Conservation (phyloP, 2,888 invertebrate species). For the Agonopterix arenella region DNA sequence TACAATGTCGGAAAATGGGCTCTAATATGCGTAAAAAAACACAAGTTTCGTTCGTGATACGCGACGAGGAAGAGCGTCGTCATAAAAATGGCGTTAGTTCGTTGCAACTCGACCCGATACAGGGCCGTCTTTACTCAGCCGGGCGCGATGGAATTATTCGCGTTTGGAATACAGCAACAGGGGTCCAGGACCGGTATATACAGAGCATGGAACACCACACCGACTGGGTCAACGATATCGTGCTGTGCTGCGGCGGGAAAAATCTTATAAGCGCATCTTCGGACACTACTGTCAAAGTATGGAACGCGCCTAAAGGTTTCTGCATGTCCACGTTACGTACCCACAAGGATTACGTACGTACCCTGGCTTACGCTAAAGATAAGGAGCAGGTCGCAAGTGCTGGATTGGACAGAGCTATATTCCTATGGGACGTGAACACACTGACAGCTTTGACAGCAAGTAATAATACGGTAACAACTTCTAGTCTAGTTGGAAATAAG, state of each 20-base stretch:
- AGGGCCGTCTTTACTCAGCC: slow-evolving; percentile 95
- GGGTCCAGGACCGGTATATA: slow-evolving; percentile 81
- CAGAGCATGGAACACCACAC: slow-evolving; percentile 99
- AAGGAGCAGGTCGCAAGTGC: slow-evolving; percentile 97
- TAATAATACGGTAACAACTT: slow-evolving; percentile 99
- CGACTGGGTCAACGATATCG: slow-evolving; percentile 99
- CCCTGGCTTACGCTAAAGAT: slow-evolving; percentile 97
- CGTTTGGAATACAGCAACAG: slow-evolving; percentile 86
- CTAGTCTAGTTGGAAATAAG: slow-evolving; percentile 96
- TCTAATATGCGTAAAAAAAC: slow-evolving; percentile 73
- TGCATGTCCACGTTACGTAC: slow-evolving; percentile 99
- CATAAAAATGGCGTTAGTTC: slow-evolving; percentile 98
- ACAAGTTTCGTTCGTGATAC: slow-evolving; percentile 98
- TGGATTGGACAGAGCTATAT: slow-evolving; percentile 96
- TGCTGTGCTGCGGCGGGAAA: slow-evolving; percentile 96
- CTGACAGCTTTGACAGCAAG: slow-evolving; percentile 97
- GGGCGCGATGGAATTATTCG: slow-evolving; percentile 98
- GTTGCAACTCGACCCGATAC: slow-evolving; percentile 91
- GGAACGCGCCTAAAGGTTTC: slow-evolving; percentile 99
- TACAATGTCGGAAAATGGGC: slow-evolving; percentile 74
- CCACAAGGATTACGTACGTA: slow-evolving; percentile 99
- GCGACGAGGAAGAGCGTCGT: slow-evolving; percentile 95
- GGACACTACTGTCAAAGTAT: slow-evolving; percentile 99
- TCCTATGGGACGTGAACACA: slow-evolving; percentile 99
- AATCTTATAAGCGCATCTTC: slow-evolving; percentile 99